These are phyloP conservation scores for Petrolisthes manimaculis DNA, from an alignment of 2,888 invertebrate species.

Conservation along the genomic window DNA sequence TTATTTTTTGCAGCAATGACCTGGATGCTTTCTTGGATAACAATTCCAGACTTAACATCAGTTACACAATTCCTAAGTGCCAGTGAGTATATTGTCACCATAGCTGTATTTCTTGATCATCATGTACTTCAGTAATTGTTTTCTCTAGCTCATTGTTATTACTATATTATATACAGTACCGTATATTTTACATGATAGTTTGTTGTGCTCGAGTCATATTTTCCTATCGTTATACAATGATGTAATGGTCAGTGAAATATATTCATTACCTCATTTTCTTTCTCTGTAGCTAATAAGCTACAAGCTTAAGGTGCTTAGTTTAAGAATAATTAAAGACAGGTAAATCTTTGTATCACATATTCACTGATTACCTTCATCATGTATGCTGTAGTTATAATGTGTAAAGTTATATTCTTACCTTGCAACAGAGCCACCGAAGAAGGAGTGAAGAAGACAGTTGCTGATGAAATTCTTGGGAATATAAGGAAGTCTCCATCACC, in stretches of 20 bases:
- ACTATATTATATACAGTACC: not conserved
- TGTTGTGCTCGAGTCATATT: too few relatives aligned
- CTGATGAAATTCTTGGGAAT: slow-evolving; percentile 27
- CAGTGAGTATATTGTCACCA: slow-evolving; percentile 44
- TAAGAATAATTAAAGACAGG: not conserved
- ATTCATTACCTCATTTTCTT: not conserved
- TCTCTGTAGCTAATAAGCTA: not conserved
- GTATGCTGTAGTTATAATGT: not conserved
- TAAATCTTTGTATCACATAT: not conserved
- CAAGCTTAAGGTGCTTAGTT: not conserved
- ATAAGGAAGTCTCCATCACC: not conserved
- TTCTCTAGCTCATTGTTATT: not conserved
- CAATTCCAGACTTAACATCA: slow-evolving; percentile 61
- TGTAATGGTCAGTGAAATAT: not conserved
- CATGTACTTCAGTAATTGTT: not conserved
- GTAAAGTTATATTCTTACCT: not conserved
- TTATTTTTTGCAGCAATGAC: slow-evolving; percentile 55
- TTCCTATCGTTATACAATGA: not conserved
- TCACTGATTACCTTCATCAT: too few relatives aligned
- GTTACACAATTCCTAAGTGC: slow-evolving; percentile 64
- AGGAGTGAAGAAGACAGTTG: slow-evolving; percentile 50
- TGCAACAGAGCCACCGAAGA: slow-evolving; percentile 46
- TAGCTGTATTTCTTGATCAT: not conserved
- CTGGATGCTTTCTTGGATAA: slow-evolving; percentile 60
- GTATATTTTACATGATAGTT: too few relatives aligned